phyloP scores from a whole-genome alignment of 1,140 invertebrate species.

The Neotoxoptera formosana region DNA sequence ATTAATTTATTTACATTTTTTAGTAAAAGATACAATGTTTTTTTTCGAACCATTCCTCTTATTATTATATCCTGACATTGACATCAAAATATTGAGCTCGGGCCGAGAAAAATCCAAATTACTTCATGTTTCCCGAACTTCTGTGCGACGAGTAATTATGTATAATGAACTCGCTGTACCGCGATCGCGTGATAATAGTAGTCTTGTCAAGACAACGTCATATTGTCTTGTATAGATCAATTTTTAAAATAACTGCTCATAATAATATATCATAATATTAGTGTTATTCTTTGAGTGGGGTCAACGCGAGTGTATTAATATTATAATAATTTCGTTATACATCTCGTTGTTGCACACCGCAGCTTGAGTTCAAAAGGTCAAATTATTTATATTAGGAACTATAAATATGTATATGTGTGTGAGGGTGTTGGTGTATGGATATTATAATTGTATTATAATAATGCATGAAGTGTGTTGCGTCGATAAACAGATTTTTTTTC shows the following conservation, averaged over 20 bases:
- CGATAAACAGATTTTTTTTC: background rate
- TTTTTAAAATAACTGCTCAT: background rate
- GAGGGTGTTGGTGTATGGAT: background rate
- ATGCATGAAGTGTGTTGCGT: background rate
- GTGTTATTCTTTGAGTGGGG: background rate
- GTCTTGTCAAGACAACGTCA: background rate
- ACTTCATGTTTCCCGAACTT: background rate
- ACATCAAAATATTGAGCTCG: background rate
- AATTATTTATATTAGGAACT: background rate
- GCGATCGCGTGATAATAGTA: background rate
- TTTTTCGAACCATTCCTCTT: background rate
- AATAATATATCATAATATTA: background rate
- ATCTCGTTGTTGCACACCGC: background rate
- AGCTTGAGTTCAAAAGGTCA: conserved; percentile 3
- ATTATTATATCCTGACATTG: background rate
- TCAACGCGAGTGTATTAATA: background rate
- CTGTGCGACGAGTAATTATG: background rate
- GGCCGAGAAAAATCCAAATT: background rate
- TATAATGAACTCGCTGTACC: background rate
- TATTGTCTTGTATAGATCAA: background rate
- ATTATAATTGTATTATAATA: background rate
- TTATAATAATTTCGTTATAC: background rate
- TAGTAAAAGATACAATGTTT: no score
- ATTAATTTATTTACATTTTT: no score
- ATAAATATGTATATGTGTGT: background rate